phyloP scores from a whole-genome alignment of 2,888 invertebrate species.

The Spisula solida region DNA sequence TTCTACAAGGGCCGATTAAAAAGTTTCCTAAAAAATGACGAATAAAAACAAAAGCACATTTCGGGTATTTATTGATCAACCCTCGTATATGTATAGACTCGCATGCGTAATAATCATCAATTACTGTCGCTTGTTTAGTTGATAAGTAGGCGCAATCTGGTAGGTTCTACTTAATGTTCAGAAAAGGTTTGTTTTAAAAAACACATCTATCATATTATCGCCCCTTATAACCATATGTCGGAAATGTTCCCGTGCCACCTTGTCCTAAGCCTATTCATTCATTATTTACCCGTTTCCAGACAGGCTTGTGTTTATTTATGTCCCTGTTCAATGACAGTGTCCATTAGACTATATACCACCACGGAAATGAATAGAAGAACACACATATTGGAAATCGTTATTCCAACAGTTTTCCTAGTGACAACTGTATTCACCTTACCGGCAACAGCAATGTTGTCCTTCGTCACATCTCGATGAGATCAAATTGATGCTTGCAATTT shows the following conservation, averaged over 20 bases:
- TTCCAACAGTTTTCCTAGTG: background rate
- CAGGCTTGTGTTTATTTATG: background rate
- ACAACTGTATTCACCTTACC: background rate
- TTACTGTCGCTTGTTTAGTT: background rate
- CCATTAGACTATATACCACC: background rate
- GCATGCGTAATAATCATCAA: background rate
- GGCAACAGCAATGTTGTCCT: background rate
- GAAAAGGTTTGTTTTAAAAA: too few relatives aligned
- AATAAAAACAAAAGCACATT: too few relatives aligned
- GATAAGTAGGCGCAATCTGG: background rate
- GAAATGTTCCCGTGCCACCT: background rate
- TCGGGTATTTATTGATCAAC: too few relatives aligned
- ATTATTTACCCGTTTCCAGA: background rate
- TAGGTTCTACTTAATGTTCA: background rate
- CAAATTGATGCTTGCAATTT: background rate
- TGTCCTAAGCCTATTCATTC: background rate
- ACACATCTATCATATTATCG: too few relatives aligned
- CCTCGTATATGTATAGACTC: background rate
- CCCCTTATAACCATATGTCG: background rate
- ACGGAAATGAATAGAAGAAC: conserved; percentile 11
- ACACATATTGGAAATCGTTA: conserved; percentile 7
- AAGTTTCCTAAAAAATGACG: too few relatives aligned
- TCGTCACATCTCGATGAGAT: background rate
- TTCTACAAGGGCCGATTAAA: too few relatives aligned
- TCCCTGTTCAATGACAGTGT: background rate